Percentiles rank a stretch among this genome's conserved stretches.
Conservation (phyloP, 1,140 invertebrate genomes). For the Parapsyche elsis region DNA sequence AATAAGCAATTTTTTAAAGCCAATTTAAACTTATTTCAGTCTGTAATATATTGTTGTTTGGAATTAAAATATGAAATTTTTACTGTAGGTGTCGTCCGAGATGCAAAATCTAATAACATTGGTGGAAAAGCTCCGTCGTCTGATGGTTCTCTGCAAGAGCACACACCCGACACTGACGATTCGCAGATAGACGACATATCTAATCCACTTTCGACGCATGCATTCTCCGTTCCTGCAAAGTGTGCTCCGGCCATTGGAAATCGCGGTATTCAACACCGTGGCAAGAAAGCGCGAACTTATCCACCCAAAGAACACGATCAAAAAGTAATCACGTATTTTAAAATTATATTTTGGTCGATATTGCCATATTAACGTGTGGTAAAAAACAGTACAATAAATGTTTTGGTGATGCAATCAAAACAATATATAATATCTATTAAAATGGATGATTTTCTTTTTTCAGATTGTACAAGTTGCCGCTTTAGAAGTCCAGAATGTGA, state of each 20-base stretch:
- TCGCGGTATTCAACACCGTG: slow-evolving; percentile 59
- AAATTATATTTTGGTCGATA: not conserved
- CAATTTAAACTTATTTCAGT: slow-evolving; percentile 26
- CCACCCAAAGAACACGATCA: slow-evolving; percentile 63
- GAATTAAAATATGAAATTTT: too few species aligned
- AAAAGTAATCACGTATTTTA: slow-evolving; percentile 39
- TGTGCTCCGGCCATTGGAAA: slow-evolving; percentile 69
- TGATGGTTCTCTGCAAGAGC: slow-evolving; percentile 64
- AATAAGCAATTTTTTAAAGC: not conserved
- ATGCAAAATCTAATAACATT: slow-evolving; percentile 19
- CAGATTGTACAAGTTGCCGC: slow-evolving; percentile 84
- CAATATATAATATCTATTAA: not conserved
- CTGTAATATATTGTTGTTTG: too few species aligned
- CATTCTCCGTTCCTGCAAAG: slow-evolving; percentile 57
- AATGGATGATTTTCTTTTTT: slow-evolving; percentile 58
- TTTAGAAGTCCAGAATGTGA: slow-evolving; percentile 96
- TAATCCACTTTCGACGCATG: slow-evolving; percentile 57
- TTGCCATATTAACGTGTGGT: not conserved
- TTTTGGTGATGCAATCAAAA: not conserved
- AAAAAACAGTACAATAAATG: not conserved
- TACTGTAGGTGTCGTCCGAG: slow-evolving; percentile 20
- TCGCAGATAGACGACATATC: slow-evolving; percentile 58
- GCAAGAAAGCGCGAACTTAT: slow-evolving; percentile 69
- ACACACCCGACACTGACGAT: slow-evolving; percentile 66
- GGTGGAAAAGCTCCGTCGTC: slow-evolving; percentile 61